phyloP scores from a whole-genome alignment of 2,888 invertebrate genomes.

The Drosophila mulleri region DNA sequence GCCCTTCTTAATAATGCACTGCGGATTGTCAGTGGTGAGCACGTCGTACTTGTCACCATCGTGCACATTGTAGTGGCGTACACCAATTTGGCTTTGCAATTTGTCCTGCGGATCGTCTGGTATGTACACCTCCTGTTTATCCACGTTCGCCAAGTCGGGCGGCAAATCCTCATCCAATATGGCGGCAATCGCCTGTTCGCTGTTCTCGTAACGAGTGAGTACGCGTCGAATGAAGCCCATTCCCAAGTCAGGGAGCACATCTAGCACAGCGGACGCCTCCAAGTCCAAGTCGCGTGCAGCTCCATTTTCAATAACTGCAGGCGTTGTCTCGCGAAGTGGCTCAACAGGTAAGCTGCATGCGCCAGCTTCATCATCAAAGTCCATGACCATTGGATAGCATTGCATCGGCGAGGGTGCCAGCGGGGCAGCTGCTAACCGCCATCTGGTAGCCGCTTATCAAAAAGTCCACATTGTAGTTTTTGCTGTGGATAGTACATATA shows the following conservation, averaged over 20 bases:
- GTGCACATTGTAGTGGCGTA: conserved; percentile 89
- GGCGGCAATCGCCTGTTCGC: conserved; percentile 92
- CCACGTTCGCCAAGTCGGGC: conserved; percentile 83
- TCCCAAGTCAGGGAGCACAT: conserved; percentile 92
- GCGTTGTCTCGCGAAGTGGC: conserved; percentile 16
- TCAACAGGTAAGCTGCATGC: conserved; percentile 16
- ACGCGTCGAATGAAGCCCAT: conserved; percentile 91
- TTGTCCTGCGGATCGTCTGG: conserved; percentile 88
- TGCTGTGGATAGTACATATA: conserved; percentile 35
- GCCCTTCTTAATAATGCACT: conserved; percentile 88
- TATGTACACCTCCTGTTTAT: conserved; percentile 87
- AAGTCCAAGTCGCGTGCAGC: conserved; percentile 82
- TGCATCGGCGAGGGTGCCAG: conserved; percentile 55
- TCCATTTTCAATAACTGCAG: conserved; percentile 24
- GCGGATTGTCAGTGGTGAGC: conserved; percentile 87
- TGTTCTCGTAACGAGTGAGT: conserved; percentile 90
- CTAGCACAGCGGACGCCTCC: conserved; percentile 85
- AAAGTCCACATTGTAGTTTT: conserved; percentile 66
- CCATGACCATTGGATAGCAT: conserved; percentile 2
- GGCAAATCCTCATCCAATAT: conserved; percentile 89
- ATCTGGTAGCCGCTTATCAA: conserved; percentile 62
- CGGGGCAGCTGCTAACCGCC: conserved; percentile 50
- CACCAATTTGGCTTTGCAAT: conserved; percentile 86
- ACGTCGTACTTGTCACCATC: conserved; percentile 92
- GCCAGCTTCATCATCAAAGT: conserved; percentile 47